A percentile compares a stretch with the other conserved stretches of the same genome.
These are phyloP conservation scores for Seriola aureovittata DNA, from an alignment of 2,113 vertebrate species.

Conservation along the genomic window DNA sequence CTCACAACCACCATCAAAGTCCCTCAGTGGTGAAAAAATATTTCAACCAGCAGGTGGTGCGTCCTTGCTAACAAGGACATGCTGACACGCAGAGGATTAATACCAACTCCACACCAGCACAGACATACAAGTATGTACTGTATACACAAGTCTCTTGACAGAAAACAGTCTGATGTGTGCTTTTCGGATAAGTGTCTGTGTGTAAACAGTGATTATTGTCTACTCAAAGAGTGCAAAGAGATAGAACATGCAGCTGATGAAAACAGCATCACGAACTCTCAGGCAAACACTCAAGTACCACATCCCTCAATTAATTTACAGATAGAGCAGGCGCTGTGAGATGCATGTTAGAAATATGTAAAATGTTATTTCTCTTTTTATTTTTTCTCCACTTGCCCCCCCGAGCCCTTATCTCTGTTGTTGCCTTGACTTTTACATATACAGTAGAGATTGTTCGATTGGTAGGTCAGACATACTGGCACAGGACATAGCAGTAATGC, in stretches of 20 bases:
- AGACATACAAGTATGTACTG: neutral
- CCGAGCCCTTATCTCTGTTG: neutral
- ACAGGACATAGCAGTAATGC: slow-evolving; percentile 55
- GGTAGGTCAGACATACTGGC: slow-evolving; percentile 61
- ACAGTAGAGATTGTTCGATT: slow-evolving; percentile 23
- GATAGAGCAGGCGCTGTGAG: neutral
- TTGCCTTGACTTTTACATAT: slow-evolving; percentile 4
- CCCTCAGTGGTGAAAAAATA: neutral
- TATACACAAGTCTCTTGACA: neutral
- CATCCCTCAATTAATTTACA: slow-evolving; percentile 10
- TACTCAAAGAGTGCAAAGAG: neutral
- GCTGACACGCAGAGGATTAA: neutral
- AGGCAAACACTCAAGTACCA: slow-evolving; percentile 31
- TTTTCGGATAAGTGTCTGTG: slow-evolving; percentile 18
- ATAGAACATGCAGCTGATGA: slow-evolving; percentile 13
- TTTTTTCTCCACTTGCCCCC: neutral
- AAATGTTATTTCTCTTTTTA: neutral
- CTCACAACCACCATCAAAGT: neutral
- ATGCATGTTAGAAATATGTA: slow-evolving; percentile 6
- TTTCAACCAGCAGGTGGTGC: neutral
- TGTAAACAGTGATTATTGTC: slow-evolving; percentile 44
- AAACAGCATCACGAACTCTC: neutral
- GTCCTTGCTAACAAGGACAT: neutral
- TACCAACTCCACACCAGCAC: neutral
- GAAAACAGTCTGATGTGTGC: neutral